Percentiles rank a stretch among this genome's conserved stretches.
Evolutionary conservation across 2,797 vertebrate species (phyloP).

Genomic region (Sebastes baramenuke): DNA sequence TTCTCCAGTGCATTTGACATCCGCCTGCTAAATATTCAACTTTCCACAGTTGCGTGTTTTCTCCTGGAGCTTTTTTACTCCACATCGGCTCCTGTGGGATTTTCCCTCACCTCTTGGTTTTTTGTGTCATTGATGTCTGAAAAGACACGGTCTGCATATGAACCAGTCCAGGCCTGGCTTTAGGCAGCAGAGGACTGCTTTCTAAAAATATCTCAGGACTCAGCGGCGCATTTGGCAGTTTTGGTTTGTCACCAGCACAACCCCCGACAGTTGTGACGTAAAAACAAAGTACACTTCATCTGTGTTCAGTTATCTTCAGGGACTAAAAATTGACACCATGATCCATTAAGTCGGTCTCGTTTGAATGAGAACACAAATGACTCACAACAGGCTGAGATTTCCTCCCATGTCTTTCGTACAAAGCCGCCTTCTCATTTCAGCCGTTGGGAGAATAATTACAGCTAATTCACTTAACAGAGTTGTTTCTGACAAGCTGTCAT

Average conservation of each 20-base stretch:
- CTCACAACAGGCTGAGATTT: not conserved
- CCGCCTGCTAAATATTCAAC: conserved; percentile 60
- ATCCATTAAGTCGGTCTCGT: conserved; percentile 6
- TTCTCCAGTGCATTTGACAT: conserved; percentile 20
- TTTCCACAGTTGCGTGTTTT: conserved; percentile 37
- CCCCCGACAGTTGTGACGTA: not conserved
- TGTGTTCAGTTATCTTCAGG: not conserved
- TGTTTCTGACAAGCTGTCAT: conserved; percentile 56
- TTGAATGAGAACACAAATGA: not conserved
- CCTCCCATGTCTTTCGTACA: conserved; percentile 10
- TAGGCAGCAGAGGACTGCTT: conserved; percentile 19
- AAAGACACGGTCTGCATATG: conserved; percentile 55
- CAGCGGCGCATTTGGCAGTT: conserved; percentile 6
- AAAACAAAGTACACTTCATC: not conserved
- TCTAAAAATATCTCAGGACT: conserved; percentile 55
- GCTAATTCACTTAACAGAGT: conserved; percentile 51
- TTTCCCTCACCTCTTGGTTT: conserved; percentile 49
- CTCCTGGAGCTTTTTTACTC: conserved; percentile 32
- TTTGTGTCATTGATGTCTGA: conserved; percentile 40
- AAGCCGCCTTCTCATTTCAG: conserved; percentile 39
- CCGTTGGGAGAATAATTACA: conserved; percentile 55
- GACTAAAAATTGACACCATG: not conserved
- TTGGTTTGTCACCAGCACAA: conserved; percentile 6
- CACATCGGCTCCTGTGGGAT: conserved; percentile 35
- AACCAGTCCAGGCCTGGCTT: conserved; percentile 35